Evolutionary conservation across 2,888 invertebrate genomes (phyloP).

Genomic region (Tiliacea aurago): DNA sequence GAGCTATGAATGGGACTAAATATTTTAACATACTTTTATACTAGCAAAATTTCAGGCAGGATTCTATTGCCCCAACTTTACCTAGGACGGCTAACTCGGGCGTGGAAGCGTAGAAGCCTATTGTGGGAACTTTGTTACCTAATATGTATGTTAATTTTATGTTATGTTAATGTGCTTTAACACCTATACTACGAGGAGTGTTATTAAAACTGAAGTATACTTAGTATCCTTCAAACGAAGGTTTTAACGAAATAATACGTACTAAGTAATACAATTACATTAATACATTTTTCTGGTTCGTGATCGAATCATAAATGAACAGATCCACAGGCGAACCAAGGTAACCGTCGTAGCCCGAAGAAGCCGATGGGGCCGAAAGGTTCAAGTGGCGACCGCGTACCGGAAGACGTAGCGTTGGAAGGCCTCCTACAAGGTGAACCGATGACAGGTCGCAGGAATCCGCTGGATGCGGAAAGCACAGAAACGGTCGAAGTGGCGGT

Average conservation of each 20-base stretch:
- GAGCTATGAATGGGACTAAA: constrained; percentile 58
- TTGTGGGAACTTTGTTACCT: constrained; percentile 55
- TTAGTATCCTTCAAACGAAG: constrained; percentile 10
- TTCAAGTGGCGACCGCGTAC: no score
- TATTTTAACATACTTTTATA: constrained; percentile 52
- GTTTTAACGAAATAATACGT: background rate
- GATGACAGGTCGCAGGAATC: no score
- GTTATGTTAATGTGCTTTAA: constrained; percentile 37
- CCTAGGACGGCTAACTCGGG: constrained; percentile 22
- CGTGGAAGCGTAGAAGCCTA: constrained; percentile 34
- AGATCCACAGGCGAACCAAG: no score
- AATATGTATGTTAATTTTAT: constrained; percentile 65
- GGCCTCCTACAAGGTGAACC: no score
- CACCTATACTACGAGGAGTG: constrained; percentile 2
- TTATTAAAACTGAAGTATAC: constrained; percentile 6
- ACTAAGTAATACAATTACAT: background rate
- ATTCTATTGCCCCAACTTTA: constrained; percentile 54
- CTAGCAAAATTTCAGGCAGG: constrained; percentile 31
- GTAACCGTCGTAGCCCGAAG: no score
- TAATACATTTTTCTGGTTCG: no score
- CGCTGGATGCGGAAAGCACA: no score
- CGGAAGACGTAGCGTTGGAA: no score
- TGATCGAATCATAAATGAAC: no score
- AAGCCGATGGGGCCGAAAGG: no score
- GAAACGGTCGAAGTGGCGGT: no score